Evolutionary conservation across 2,797 vertebrate species (phyloP).

Genomic region (Sebastes jordani): DNA sequence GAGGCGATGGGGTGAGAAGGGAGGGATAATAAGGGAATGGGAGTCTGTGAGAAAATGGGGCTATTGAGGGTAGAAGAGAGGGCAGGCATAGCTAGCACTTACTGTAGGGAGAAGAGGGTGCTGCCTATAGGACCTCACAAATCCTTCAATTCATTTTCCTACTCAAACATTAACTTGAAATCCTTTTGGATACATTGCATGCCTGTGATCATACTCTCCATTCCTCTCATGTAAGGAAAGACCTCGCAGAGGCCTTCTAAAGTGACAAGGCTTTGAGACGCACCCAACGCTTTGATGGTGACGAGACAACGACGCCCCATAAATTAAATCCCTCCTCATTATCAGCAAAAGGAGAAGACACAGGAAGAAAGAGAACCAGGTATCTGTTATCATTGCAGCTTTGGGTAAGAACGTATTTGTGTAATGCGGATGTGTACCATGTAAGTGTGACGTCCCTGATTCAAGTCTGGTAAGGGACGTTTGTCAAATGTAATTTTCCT

Average conservation of each 20-base stretch:
- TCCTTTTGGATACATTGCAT: constrained; percentile 7
- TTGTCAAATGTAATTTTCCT: neutral
- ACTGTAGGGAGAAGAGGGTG: neutral
- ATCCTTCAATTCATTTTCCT: constrained; percentile 24
- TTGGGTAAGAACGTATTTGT: too few species aligned
- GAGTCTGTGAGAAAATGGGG: constrained; percentile 16
- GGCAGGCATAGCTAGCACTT: neutral
- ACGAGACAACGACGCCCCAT: neutral
- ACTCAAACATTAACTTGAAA: constrained; percentile 20
- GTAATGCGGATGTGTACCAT: too few species aligned
- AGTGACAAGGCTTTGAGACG: neutral
- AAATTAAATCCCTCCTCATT: neutral
- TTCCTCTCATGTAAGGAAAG: neutral
- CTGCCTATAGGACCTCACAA: constrained; percentile 7
- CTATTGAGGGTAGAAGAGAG: constrained; percentile 10
- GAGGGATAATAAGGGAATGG: constrained; percentile 7
- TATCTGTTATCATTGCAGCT: too few species aligned
- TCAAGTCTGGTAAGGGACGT: too few species aligned
- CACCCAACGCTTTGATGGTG: neutral
- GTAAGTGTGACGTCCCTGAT: too few species aligned
- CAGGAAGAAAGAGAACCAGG: neutral
- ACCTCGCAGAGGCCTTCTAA: neutral
- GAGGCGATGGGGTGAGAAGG: neutral
- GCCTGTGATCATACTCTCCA: neutral
- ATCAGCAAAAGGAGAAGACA: neutral